Conservation (phyloP, 1,140 invertebrate genomes). For the Drosophila baimaii region DNA sequence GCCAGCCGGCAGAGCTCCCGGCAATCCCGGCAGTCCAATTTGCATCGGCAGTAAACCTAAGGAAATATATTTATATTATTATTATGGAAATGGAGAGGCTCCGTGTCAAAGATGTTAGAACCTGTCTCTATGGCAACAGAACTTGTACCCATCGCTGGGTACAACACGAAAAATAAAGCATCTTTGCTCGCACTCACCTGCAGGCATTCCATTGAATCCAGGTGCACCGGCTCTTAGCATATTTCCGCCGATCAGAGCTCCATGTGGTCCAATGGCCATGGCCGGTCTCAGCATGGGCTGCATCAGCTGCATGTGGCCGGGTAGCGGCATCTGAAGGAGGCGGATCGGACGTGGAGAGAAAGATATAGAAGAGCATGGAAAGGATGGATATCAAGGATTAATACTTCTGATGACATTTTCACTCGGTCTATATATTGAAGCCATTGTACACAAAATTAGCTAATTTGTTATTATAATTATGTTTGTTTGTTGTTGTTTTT, state of each 20-base stretch:
- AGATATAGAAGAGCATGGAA: constrained; percentile 78
- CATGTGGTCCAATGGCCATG: constrained; percentile 88
- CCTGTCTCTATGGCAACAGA: no score
- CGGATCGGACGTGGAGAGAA: constrained; percentile 40
- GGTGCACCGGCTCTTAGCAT: constrained; percentile 90
- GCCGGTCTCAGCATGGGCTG: constrained; percentile 87
- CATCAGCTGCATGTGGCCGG: constrained; percentile 86
- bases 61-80: background rate
- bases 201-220: constrained; percentile 86
- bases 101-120: no score
- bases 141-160: no score
- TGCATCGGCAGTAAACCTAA: constrained; percentile 74
- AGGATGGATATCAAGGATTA: constrained; percentile 46
- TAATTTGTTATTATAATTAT: constrained; percentile 78
- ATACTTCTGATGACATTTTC: constrained; percentile 47
- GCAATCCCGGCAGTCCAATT: constrained; percentile 86
- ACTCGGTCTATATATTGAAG: constrained; percentile 74
- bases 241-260: constrained; percentile 88
- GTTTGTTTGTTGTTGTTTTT: constrained; percentile 50
- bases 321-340: constrained; percentile 59
- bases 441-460: constrained; percentile 83
- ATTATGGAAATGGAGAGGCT: background rate
- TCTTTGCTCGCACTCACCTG: constrained; percentile 88
- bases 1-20: constrained; percentile 83
- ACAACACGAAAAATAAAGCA: no score